phyloP scores from a whole-genome alignment of 2,888 invertebrate species.

The Sipha maydis region DNA sequence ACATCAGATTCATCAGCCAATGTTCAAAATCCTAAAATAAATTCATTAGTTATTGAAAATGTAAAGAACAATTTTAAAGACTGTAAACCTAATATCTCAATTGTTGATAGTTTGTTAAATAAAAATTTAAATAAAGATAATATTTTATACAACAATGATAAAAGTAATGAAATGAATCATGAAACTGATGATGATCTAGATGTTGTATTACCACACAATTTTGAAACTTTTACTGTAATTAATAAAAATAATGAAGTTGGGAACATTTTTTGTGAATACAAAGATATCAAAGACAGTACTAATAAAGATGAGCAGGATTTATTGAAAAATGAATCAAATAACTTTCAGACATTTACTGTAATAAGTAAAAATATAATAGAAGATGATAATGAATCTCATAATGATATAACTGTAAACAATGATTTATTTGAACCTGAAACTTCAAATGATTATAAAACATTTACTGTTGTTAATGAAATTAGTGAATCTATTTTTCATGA shows the following conservation, averaged over 20 bases:
- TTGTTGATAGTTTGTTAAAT: not conserved
- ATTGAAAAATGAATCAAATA: conserved; percentile 42
- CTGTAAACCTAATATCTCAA: conserved; percentile 11
- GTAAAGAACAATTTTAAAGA: not conserved
- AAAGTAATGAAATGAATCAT: not conserved
- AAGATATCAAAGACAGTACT: conserved; percentile 12
- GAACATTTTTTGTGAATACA: conserved; percentile 24
- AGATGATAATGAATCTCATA: conserved; percentile 5
- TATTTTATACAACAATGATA: not conserved
- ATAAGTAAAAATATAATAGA: conserved; percentile 40
- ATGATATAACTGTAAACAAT: not conserved
- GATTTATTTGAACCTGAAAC: conserved; percentile 33
- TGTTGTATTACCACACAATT: conserved; percentile 33
- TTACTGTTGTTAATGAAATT: conserved; percentile 49
- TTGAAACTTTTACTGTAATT: conserved; percentile 63
- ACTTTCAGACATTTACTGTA: conserved; percentile 53
- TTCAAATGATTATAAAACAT: conserved; percentile 52
- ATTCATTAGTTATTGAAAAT: not conserved
- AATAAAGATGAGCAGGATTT: conserved; percentile 24
- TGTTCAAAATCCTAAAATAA: conserved; percentile 2
- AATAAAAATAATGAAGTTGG: conserved; percentile 40
- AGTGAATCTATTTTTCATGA: conserved; percentile 20
- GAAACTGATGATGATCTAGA: conserved; percentile 42
- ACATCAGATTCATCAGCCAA: conserved; percentile 6
- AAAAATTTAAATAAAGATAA: conserved; percentile 1